These are phyloP conservation scores for Brenthis daphne DNA, from an alignment of 2,888 invertebrate species.

Conservation along the genomic window DNA sequence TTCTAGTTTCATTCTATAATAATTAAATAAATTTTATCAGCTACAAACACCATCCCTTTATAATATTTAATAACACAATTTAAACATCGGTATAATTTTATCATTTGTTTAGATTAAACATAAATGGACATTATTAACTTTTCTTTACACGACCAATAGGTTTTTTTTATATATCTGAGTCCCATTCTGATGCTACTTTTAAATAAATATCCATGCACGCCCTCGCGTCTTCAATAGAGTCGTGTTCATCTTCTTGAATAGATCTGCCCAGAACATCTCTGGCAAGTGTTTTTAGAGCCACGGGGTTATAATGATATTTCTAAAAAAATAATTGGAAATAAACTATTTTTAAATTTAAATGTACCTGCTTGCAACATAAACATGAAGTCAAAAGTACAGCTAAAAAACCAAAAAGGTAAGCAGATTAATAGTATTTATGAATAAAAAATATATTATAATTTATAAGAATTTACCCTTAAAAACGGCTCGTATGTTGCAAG, in stretches of 20 bases:
- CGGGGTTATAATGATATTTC: constrained; percentile 15
- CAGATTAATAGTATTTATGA: too few relatives aligned
- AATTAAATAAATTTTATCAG: too few relatives aligned
- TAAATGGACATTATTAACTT: too few relatives aligned
- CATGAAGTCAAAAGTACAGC: too few relatives aligned
- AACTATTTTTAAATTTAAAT: neutral
- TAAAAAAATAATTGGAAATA: constrained; percentile 5
- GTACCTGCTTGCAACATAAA: neutral
- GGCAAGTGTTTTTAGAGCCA: constrained; percentile 18
- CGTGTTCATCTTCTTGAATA: constrained; percentile 29
- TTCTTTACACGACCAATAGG: too few relatives aligned
- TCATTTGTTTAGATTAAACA: too few relatives aligned
- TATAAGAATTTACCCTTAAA: constrained; percentile 22
- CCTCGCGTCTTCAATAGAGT: constrained; percentile 32
- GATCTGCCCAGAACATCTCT: constrained; percentile 7
- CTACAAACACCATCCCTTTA: too few relatives aligned
- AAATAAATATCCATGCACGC: constrained; percentile 29
- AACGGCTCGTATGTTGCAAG: constrained; percentile 32
- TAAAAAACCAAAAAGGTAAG: too few relatives aligned
- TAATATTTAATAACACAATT: too few relatives aligned
- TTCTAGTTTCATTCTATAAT: too few relatives aligned
- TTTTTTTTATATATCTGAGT: neutral
- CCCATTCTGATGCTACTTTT: constrained; percentile 24
- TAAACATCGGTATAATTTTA: too few relatives aligned
- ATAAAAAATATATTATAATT: too few relatives aligned